Percentiles rank a stretch among this genome's conserved stretches.
Evolutionary conservation across 1,140 invertebrate genomes (phyloP).

Genomic region (Euschistus heros): DNA sequence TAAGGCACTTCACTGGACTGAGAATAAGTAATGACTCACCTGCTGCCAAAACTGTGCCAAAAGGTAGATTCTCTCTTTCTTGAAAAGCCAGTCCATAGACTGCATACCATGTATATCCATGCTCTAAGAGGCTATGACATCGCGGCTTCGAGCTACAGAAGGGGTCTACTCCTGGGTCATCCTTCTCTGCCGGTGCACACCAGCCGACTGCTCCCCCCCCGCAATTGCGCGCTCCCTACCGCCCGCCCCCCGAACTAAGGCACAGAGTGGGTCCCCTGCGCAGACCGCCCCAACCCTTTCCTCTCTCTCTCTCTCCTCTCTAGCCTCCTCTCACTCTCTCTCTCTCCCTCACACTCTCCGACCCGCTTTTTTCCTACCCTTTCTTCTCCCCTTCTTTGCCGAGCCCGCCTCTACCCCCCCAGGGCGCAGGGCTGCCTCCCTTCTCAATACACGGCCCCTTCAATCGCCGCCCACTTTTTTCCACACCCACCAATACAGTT

Average conservation of each 20-base stretch:
- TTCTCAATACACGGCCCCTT: conserved; percentile 12
- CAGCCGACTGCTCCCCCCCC: conserved; percentile 30
- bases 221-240: conserved; percentile 16
- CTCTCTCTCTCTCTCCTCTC: background rate
- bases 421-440: background rate
- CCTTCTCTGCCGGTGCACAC: conserved; percentile 36
- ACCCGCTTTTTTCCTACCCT: conserved; percentile 17
- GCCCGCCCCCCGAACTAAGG: conserved; percentile 24
- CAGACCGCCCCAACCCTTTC: background rate
- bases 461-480: conserved; percentile 25
- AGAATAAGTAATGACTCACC: conserved; percentile 44
- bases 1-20: conserved; percentile 13
- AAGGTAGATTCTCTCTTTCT: conserved; percentile 84
- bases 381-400: conserved; percentile 22
- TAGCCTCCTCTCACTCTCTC: conserved; percentile 3
- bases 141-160: background rate
- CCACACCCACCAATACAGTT: conserved; percentile 15
- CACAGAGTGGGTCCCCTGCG: conserved; percentile 3
- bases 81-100: conserved; percentile 90
- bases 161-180: conserved; percentile 28
- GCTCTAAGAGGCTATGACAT: conserved; percentile 19
- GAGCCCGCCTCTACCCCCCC: background rate
- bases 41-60: conserved; percentile 90
- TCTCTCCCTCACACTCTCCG: conserved; percentile 1
- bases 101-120: conserved; percentile 70